phyloP scores from a whole-genome alignment of 2,797 vertebrate species.

The Alfaro cultratus region DNA sequence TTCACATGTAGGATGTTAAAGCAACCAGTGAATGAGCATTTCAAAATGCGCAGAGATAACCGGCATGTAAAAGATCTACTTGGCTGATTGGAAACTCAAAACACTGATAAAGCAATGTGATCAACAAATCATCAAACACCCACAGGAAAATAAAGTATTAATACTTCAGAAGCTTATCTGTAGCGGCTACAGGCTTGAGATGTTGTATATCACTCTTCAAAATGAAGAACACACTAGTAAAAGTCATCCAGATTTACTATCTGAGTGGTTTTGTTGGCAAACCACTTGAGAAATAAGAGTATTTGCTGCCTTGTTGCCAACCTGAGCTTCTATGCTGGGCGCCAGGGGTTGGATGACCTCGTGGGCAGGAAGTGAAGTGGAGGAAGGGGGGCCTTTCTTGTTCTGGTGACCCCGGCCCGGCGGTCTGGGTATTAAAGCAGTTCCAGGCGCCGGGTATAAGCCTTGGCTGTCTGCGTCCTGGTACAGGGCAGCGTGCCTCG shows the following conservation, averaged over 20 bases:
- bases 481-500: conserved; percentile 87
- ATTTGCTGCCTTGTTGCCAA: conserved; percentile 47
- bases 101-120: conserved; percentile 7
- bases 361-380: conserved; percentile 83
- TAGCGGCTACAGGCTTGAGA: conserved; percentile 14
- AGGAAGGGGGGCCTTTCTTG: conserved; percentile 87
- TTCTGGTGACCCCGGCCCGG: conserved; percentile 88
- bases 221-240: neutral
- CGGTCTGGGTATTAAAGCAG: conserved; percentile 93
- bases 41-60: conserved; percentile 17
- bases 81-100: neutral
- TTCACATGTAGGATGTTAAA: conserved; percentile 3
- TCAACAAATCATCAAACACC: neutral
- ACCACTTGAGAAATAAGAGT: neutral
- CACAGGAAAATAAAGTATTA: conserved; percentile 33
- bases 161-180: conserved; percentile 28
- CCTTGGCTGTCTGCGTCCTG: conserved; percentile 91
- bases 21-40: conserved; percentile 7
- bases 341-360: conserved; percentile 89
- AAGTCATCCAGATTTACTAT: neutral
- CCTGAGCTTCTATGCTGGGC: conserved; percentile 89
- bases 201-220: neutral
- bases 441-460: conserved; percentile 89
- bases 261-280: neutral
- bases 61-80: neutral